A percentile compares a stretch with the other conserved stretches of the same genome.
Conservation (phyloP, 2,797 vertebrate species). For the Pantherophis vulpinus region DNA sequence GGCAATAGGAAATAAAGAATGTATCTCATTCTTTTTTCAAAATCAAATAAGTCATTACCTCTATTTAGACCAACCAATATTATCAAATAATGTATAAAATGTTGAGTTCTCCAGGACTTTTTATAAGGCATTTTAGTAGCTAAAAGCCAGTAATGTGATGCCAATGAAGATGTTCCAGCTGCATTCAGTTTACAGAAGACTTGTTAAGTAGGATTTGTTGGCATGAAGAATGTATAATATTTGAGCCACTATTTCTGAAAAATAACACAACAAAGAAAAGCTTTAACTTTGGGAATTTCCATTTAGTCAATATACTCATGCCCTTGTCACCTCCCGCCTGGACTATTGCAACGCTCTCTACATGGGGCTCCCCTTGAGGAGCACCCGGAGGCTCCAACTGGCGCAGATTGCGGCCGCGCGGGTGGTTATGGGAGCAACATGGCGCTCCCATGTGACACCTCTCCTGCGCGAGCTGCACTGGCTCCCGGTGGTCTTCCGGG, state of each 20-base stretch:
- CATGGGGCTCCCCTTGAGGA: too few species aligned
- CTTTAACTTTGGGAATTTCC: not conserved
- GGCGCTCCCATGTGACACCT: too few species aligned
- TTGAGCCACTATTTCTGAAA: not conserved
- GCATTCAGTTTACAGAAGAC: not conserved
- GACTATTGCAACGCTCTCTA: too few species aligned
- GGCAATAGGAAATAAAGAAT: slow-evolving; percentile 56
- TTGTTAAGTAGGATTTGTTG: not conserved
- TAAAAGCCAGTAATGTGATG: not conserved
- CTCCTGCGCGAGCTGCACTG: too few species aligned
- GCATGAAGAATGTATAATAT: not conserved
- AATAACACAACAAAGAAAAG: not conserved
- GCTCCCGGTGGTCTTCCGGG: too few species aligned
- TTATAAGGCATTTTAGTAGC: not conserved
- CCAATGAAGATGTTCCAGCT: not conserved
- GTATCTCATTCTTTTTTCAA: not conserved
- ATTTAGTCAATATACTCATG: not conserved
- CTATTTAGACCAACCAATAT: not conserved
- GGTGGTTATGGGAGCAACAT: too few species aligned
- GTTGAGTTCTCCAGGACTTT: not conserved
- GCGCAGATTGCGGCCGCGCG: too few species aligned
- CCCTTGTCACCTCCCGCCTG: too few species aligned
- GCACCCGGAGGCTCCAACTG: too few species aligned
- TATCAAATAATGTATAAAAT: not conserved
- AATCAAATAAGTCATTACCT: not conserved